Evolutionary conservation across 2,888 invertebrate species (phyloP).

Genomic region (Pterostichus madidus): DNA sequence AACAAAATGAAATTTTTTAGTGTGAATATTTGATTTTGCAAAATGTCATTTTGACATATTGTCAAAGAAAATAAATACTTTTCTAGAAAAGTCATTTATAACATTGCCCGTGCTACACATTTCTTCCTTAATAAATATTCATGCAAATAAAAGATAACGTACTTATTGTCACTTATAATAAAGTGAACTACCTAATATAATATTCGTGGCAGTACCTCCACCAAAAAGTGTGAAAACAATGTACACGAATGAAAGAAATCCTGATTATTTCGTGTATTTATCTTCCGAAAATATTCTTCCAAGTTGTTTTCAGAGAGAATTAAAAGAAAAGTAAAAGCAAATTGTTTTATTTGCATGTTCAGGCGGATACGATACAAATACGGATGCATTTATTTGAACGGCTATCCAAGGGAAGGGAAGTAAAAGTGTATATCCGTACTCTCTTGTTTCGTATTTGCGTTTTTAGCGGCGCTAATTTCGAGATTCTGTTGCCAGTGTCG

Average conservation of each 20-base stretch:
- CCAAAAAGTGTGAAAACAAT: background rate
- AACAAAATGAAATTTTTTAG: too few relatives aligned
- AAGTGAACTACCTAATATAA: background rate
- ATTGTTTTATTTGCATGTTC: constrained; percentile 43
- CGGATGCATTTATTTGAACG: constrained; percentile 37
- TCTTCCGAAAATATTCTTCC: background rate
- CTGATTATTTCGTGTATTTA: background rate
- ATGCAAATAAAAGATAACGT: too few relatives aligned
- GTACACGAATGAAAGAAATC: background rate
- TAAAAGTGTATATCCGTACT: background rate
- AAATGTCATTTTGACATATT: too few relatives aligned
- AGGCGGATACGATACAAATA: background rate
- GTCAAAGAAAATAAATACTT: too few relatives aligned
- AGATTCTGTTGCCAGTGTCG: constrained; percentile 26
- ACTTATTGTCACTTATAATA: too few relatives aligned
- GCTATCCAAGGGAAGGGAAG: background rate
- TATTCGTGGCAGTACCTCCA: background rate
- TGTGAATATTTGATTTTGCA: too few relatives aligned
- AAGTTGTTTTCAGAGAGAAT: background rate
- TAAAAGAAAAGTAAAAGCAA: constrained; percentile 9
- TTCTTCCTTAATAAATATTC: too few relatives aligned
- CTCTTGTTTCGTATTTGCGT: constrained; percentile 43
- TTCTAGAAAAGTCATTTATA: too few relatives aligned
- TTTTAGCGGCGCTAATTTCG: constrained; percentile 43
- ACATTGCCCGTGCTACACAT: too few relatives aligned